phyloP scores from a whole-genome alignment of 92 coral and sea anemone species.

The Desmophyllum pertusum region DNA sequence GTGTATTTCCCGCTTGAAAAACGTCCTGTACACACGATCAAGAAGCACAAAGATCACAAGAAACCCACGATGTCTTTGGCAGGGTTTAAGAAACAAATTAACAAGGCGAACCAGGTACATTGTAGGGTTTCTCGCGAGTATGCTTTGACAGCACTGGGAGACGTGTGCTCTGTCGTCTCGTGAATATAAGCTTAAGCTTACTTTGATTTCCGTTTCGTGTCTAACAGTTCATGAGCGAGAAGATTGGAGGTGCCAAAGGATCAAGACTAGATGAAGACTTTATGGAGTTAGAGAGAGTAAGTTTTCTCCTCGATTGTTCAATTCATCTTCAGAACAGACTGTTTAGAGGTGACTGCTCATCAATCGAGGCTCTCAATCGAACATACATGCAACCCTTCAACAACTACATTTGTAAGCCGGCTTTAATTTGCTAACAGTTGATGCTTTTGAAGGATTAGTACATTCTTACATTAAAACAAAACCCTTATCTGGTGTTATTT shows the following conservation, averaged over 20 bases:
- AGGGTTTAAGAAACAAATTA: conserved; percentile 96
- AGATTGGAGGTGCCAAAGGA: conserved; percentile 96
- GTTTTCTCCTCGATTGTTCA: background rate
- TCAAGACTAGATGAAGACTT: conserved; percentile 94
- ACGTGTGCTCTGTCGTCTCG: conserved; percentile 2
- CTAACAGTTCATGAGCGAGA: conserved; percentile 94
- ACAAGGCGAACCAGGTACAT: conserved; percentile 99
- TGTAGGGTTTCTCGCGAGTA: background rate
- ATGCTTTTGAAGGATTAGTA: background rate
- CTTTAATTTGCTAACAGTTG: background rate
- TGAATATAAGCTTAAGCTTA: no score
- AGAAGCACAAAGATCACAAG: conserved; percentile 7
- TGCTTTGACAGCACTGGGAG: background rate
- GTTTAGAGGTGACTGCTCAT: background rate
- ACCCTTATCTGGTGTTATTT: background rate
- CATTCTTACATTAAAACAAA: background rate
- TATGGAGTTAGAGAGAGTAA: conserved; percentile 90
- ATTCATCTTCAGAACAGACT: background rate
- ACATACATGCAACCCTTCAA: no score
- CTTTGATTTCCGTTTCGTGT: conserved; percentile 44
- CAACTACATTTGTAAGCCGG: background rate
- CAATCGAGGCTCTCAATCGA: no score
- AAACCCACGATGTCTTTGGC: conserved; percentile 87
- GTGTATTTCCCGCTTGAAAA: conserved; percentile 9
- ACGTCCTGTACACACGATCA: background rate